Conservation (phyloP, 1,140 invertebrate species). For the Rhagoletis zephyria region DNA sequence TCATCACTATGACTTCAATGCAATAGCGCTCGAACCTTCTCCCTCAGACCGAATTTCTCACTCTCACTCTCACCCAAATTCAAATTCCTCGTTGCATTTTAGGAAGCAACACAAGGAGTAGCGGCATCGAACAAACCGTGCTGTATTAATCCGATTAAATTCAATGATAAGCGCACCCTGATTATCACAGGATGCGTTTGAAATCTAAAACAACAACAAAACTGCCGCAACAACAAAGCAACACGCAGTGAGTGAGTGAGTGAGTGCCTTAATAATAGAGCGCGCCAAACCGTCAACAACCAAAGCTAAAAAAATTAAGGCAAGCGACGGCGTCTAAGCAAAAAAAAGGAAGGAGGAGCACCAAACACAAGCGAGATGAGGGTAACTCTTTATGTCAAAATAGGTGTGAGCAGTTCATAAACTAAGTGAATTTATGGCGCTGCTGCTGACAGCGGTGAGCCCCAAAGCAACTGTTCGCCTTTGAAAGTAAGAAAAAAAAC, state of each 20-base stretch:
- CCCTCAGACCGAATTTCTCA: too few relatives aligned
- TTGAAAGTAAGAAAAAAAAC: neutral
- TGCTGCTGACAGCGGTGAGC: neutral
- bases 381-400: constrained; percentile 27
- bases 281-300: neutral
- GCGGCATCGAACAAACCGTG: neutral
- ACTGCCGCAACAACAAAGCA: neutral
- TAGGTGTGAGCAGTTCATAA: constrained; percentile 51
- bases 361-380: neutral
- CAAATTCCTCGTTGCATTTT: too few relatives aligned
- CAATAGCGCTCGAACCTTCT: too few relatives aligned
- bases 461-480: too few relatives aligned
- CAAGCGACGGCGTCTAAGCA: neutral
- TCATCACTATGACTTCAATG: too few relatives aligned
- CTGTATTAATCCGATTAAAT: constrained; percentile 26
- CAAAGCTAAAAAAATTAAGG: neutral
- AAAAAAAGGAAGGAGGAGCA: neutral
- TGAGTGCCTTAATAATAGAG: neutral
- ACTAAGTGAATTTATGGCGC: constrained; percentile 36
- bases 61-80: too few relatives aligned
- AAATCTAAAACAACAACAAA: neutral
- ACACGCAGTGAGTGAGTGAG: neutral
- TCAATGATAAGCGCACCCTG: constrained; percentile 66
- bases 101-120: neutral
- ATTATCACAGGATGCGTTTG: constrained; percentile 70